phyloP scores from a whole-genome alignment of 1,140 invertebrate genomes.

The Scaptomyza hsui region DNA sequence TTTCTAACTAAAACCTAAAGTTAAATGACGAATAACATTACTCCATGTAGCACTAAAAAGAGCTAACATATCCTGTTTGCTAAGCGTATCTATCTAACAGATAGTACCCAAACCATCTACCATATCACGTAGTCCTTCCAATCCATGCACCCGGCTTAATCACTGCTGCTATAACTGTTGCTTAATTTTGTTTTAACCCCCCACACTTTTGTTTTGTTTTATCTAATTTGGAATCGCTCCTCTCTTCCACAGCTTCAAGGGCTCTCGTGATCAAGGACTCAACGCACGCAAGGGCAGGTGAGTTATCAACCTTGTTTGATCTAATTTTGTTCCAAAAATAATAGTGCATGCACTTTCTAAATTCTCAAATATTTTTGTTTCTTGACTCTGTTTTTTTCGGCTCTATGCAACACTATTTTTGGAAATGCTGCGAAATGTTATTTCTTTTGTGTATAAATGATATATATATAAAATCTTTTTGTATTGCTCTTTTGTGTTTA shows the following conservation, averaged over 20 bases:
- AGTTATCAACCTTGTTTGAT: slow-evolving; percentile 31
- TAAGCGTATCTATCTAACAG: neutral
- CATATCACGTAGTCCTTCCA: slow-evolving; percentile 19
- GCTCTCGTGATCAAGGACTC: slow-evolving; percentile 85
- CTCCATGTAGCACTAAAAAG: slow-evolving; percentile 4
- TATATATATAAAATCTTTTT: slow-evolving; percentile 16
- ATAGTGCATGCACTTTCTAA: slow-evolving; percentile 71
- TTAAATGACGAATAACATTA: neutral
- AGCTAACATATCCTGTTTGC: slow-evolving; percentile 3
- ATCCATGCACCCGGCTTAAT: slow-evolving; percentile 36
- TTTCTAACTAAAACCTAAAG: neutral
- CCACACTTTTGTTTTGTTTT: neutral
- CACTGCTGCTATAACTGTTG: slow-evolving; percentile 60
- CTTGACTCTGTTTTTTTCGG: slow-evolving; percentile 39
- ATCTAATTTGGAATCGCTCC: neutral
- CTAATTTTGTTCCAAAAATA: slow-evolving; percentile 43
- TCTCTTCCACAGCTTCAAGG: slow-evolving; percentile 85
- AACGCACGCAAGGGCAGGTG: slow-evolving; percentile 82
- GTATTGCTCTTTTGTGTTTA: slow-evolving; percentile 46
- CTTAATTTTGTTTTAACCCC: slow-evolving; percentile 9
- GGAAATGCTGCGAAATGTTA: slow-evolving; percentile 72
- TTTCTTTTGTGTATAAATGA: slow-evolving; percentile 41
- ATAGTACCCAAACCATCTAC: slow-evolving; percentile 17
- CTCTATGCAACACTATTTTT: slow-evolving; percentile 55
- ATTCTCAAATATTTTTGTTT: slow-evolving; percentile 44